A percentile compares a stretch with the other conserved stretches of the same genome.
Conservation (phyloP, 1,140 invertebrate species). For the Heliconius hermathena region DNA sequence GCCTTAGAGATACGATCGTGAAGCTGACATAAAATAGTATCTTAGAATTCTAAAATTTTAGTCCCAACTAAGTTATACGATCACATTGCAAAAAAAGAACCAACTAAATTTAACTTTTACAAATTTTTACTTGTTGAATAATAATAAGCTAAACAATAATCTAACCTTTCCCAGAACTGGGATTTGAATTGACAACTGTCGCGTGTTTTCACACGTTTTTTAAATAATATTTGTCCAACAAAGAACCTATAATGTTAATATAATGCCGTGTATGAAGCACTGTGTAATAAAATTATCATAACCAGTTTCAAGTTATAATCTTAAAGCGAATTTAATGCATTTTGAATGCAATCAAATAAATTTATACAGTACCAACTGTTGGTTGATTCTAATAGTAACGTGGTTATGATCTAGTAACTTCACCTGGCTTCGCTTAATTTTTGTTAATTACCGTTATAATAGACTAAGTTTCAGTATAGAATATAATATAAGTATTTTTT, state of each 20-base stretch:
- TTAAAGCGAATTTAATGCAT: constrained; percentile 26
- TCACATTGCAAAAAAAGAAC: too few species aligned
- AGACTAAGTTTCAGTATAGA: not conserved
- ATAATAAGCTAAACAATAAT: not conserved
- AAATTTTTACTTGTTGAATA: not conserved
- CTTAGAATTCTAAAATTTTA: too few species aligned
- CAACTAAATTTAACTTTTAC: not conserved
- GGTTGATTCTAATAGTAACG: constrained; percentile 8
- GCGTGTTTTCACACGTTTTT: constrained; percentile 12
- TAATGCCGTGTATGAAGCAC: constrained; percentile 1
- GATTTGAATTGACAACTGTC: not conserved
- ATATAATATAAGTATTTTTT: too few species aligned
- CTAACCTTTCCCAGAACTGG: not conserved
- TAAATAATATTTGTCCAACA: constrained; percentile 3
- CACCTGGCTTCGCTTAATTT: not conserved
- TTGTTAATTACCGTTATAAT: not conserved
- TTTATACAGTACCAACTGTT: not conserved
- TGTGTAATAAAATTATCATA: constrained; percentile 32
- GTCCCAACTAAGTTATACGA: too few species aligned
- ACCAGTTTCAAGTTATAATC: constrained; percentile 17
- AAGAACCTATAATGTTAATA: not conserved
- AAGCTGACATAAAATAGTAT: too few species aligned
- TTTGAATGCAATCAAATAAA: constrained; percentile 22
- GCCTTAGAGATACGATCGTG: too few species aligned
- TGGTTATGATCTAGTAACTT: not conserved